Conservation (phyloP, 92 coral and sea anemone genomes). For the Virgularia gustaviana region DNA sequence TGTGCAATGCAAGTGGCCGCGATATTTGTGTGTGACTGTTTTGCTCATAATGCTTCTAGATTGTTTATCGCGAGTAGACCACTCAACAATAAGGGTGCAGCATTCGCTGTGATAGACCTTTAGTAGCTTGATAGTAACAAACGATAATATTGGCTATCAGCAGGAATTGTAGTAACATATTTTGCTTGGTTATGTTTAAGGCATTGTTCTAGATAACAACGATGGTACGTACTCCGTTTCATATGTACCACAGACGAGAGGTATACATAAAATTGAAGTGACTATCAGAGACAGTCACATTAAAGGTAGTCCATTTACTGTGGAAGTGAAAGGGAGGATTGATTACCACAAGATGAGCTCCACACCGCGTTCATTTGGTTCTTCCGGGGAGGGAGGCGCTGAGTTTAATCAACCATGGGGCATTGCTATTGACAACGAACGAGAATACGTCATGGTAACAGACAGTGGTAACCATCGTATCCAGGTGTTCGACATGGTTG, state of each 20-base stretch:
- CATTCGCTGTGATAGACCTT: background rate
- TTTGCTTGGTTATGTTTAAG: slow-evolving; percentile 27
- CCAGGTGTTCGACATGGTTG: slow-evolving; percentile 86
- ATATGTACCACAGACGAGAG: slow-evolving; percentile 73
- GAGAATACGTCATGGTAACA: slow-evolving; percentile 69
- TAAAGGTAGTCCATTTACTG: slow-evolving; percentile 83
- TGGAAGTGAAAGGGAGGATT: slow-evolving; percentile 78
- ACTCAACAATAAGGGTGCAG: background rate
- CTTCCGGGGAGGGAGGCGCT: slow-evolving; percentile 84
- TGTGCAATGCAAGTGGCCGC: too few relatives aligned
- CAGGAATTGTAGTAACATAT: background rate
- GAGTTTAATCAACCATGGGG: slow-evolving; percentile 96
- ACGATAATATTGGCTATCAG: background rate
- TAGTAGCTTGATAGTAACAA: background rate
- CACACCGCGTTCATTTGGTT: slow-evolving; percentile 74
- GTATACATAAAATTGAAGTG: slow-evolving; percentile 64
- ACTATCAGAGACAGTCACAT: slow-evolving; percentile 77
- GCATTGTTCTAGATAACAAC: slow-evolving; percentile 75
- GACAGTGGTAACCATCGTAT: slow-evolving; percentile 90
- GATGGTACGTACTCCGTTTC: slow-evolving; percentile 88
- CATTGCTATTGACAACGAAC: slow-evolving; percentile 79
- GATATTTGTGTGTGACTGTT: too few relatives aligned
- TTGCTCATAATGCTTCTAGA: too few relatives aligned
- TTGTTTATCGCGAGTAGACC: too few relatives aligned
- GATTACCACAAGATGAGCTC: slow-evolving; percentile 75